phyloP scores from a whole-genome alignment of 2,113 vertebrate species.

The Cyprinodon tularosa region DNA sequence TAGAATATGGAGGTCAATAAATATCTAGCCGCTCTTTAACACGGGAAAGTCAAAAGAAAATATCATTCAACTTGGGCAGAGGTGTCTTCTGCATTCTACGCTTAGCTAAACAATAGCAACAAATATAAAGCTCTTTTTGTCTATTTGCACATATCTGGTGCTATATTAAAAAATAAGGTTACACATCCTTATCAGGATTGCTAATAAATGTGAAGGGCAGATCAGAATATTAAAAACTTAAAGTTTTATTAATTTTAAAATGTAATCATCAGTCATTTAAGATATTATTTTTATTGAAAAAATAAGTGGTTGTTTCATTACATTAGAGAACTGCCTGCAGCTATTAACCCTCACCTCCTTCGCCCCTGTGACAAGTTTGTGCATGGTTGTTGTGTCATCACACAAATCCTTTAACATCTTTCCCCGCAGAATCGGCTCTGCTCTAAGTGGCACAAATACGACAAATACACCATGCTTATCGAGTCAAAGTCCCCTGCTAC shows the following conservation, averaged over 20 bases:
- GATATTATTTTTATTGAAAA: not conserved
- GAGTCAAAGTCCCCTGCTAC: slow-evolving; percentile 60
- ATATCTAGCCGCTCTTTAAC: no score
- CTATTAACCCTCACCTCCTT: slow-evolving; percentile 10
- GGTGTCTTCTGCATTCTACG: not conserved
- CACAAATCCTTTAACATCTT: slow-evolving; percentile 46
- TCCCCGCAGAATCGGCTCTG: slow-evolving; percentile 58
- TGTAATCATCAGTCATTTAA: not conserved
- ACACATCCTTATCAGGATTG: not conserved
- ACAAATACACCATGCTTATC: slow-evolving; percentile 73
- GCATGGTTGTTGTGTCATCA: slow-evolving; percentile 59
- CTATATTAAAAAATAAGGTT: not conserved
- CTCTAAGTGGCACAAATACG: slow-evolving; percentile 76
- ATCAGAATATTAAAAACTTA: not conserved
- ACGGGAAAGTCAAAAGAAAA: no score
- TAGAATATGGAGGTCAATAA: no score
- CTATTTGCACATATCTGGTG: not conserved
- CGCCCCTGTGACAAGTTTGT: slow-evolving; percentile 27
- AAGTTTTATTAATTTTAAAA: slow-evolving; percentile 1
- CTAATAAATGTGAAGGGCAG: no score
- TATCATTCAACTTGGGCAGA: no score
- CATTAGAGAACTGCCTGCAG: not conserved
- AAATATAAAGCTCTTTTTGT: not conserved
- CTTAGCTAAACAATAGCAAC: not conserved
- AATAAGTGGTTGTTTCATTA: slow-evolving; percentile 1